Base-by-base conservation (phyloP, 2,888 invertebrate genomes). In the Limnephilus auricula region DNA sequence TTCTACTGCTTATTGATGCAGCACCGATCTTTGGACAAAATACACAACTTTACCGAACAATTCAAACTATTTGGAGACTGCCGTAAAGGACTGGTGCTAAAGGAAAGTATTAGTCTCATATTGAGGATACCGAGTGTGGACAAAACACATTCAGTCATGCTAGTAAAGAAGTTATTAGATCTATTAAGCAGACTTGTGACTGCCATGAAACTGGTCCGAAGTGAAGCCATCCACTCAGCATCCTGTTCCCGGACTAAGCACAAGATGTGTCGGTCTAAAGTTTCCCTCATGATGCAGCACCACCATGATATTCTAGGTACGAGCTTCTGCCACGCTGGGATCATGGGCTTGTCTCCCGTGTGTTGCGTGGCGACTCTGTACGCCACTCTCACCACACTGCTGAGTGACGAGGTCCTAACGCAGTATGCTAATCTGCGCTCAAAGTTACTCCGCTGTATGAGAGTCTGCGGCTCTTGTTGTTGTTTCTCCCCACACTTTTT, bases 381-480 rank as follows among this genome's bases (percentile, higher is more conserved):
- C 93, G 96, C 96, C 92, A 95, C 96, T 0, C 94, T 97, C 1
- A 94, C 96, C 0, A 94, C 95, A 0, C 94, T 96, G 3, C 94
- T 96, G 0, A 95, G 95, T 2, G 96, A 96, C 90, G 95, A 96
- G 3, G 94, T 94, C 37, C 94, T 95, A 0, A 93, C 95, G 0
- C 95, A 95, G 0, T 94, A 94, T 1, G 93, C 94, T 18, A 94
- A 95, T 25, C 94, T 97, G 2, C 94, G 96, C 79, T 94, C 95
- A 31, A 95, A 96, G 91, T 93, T 96, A n/a, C 94, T 97, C 0
- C 95, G 96, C 92, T 96, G 96, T 2, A 96, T 96, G 95, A 95
- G 96, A 13, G 94, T 95, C 85, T 96, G 96, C 90, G 97, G 97
- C 0, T 96, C 96, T 0, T 97, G 97, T 93, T 97, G 97, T 94